Base-by-base conservation (phyloP, 2,797 vertebrate species). In the Hyperoplus immaculatus region DNA sequence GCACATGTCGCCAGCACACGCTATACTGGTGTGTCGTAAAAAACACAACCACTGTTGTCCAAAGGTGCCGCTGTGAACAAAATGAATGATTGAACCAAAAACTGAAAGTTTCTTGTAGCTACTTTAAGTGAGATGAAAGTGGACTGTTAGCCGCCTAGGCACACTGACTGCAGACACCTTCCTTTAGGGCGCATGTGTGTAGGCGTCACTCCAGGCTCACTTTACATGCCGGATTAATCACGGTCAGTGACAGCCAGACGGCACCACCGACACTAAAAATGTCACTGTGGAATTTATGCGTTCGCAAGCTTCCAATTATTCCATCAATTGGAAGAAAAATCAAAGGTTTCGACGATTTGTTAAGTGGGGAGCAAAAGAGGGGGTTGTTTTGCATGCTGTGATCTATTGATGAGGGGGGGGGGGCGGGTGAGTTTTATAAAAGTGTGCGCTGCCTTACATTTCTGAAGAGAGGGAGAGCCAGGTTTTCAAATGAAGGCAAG, bases 381-480 rank as follows among this genome's bases (percentile, higher is more conserved):
- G 62, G n/a, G 61, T 69, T 58, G 83, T 82, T 42, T 80, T 10
- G 13, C 53, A 69, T 13, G 15, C 80, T 79, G 78, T 85, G 91
- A 90, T 91, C 85, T 83, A 80, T 62, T 71, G 86, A 90, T 57
- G 72, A 79, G 36, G 71, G 29, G 29, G 29, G 29, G 29, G 29
- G 29, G 3, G 29, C 21, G 21, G 29, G 65, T 39, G 62, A 69
- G 68, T 82, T 82, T 55, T 29, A 75, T 74, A 47, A 54, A 38
- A 43, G 39, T 18, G 66, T 56, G 64, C n/a, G 60, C 16, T 13
- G 60, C 73, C 96, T 96, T 91, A 98, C 98, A 13, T 95, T 93
- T 94, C 83, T 95, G 88, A 99, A 94, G 84, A 97, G 90, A 0
- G 98, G 97, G 60, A 99, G 96, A 16, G 91, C 95, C 85, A 98